A percentile compares a stretch with the other conserved stretches of the same genome.
These are phyloP conservation scores for Lithobates sylvaticus DNA, from an alignment of 2,797 vertebrate species.

Conservation along the genomic window DNA sequence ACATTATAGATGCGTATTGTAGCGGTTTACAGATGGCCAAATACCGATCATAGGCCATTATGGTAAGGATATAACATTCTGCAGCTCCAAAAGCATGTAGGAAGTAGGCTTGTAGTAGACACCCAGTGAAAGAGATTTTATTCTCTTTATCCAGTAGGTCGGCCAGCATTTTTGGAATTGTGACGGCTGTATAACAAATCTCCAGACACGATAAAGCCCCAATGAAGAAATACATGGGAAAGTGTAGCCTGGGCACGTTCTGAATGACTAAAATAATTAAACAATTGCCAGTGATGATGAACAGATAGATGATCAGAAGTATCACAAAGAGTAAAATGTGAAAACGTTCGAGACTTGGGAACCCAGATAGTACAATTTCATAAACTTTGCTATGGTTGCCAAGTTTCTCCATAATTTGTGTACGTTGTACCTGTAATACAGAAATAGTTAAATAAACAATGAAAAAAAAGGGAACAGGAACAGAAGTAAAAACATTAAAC, in stretches of 20 bases:
- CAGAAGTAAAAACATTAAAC: no score
- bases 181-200: constrained; percentile 66
- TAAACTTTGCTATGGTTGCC: constrained; percentile 39
- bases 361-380: constrained; percentile 66
- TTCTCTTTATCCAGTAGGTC: constrained; percentile 49
- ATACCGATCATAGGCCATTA: constrained; percentile 71
- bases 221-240: constrained; percentile 69
- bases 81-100: constrained; percentile 66
- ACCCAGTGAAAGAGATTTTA: constrained; percentile 63
- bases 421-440: background rate
- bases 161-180: constrained; percentile 62
- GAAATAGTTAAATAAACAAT: no score
- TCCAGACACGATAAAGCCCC: constrained; percentile 66
- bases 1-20: constrained; percentile 67
- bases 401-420: background rate
- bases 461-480: no score
- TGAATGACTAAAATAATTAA: constrained; percentile 63
- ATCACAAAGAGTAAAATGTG: constrained; percentile 63
- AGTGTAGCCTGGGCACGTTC: constrained; percentile 60
- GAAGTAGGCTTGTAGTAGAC: constrained; percentile 67
- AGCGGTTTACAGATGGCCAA: constrained; percentile 47
- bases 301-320: constrained; percentile 65
- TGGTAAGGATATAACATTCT: constrained; percentile 67
- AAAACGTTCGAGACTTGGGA: constrained; percentile 60
- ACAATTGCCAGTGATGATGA: constrained; percentile 66